Evolutionary conservation across 2,113 vertebrate genomes (phyloP).

Genomic region (Melanotaenia duboulayi): DNA sequence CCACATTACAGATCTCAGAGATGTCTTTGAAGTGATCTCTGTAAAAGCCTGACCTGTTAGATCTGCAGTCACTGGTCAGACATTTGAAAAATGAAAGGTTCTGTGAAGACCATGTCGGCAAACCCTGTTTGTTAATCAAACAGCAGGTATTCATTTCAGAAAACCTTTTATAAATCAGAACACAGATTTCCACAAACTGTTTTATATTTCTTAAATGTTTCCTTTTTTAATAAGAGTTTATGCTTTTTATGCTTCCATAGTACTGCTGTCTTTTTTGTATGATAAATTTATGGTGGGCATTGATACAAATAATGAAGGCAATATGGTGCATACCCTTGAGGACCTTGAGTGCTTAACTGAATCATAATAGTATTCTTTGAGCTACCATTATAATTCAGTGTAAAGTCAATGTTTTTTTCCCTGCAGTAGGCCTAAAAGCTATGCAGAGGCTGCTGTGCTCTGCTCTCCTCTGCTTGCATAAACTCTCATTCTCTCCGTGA

Average conservation of each 20-base stretch:
- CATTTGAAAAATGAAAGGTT: too few species aligned
- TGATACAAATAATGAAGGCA: neutral
- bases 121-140: too few species aligned
- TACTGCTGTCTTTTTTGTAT: neutral
- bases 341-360: slow-evolving; percentile 30
- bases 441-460: slow-evolving; percentile 59
- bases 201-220: neutral
- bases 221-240: neutral
- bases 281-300: slow-evolving; percentile 4
- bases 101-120: too few species aligned
- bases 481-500: slow-evolving; percentile 42
- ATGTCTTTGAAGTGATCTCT: too few species aligned
- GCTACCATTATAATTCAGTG: slow-evolving; percentile 55
- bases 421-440: slow-evolving; percentile 56
- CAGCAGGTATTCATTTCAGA: too few species aligned
- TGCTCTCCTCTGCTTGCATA: slow-evolving; percentile 32
- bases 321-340: neutral
- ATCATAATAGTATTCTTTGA: slow-evolving; percentile 40
- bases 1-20: too few species aligned
- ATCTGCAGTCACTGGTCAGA: too few species aligned
- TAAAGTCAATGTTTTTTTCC: slow-evolving; percentile 49
- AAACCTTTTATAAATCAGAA: too few species aligned
- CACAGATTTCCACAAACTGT: too few species aligned
- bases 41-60: too few species aligned
- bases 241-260: too few species aligned